Base-by-base conservation (phyloP, 1,140 invertebrate genomes). In the Ptiloglossa arizonensis region DNA sequence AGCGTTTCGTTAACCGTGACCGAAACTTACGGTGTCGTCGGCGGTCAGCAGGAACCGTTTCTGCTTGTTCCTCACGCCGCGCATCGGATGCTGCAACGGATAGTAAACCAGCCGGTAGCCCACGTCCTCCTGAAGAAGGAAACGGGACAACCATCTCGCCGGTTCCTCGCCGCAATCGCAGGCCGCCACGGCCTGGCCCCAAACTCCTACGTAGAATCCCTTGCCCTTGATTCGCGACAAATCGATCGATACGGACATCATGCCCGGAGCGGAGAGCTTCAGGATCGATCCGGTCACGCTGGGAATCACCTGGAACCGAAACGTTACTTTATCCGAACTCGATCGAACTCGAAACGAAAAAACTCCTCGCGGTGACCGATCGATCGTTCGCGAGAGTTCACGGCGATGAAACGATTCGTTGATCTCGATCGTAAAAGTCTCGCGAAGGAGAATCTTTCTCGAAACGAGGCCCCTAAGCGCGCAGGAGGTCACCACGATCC, bases 81-180 rank as follows among this genome's bases (percentile, higher is more conserved):
- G 81, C 5, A 81, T 73, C 41, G 93, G 89, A 66, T 88, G 87
- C 38, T 94, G 90, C 46, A 93, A 87, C 11, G 94, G 93, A 85
- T 95, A 95, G 83, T 94, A 95, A 1, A 94, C 94, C 27, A 95
- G 85, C 67, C 93, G 90, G 1, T 95, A 80, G 8, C 94, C 95
- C 5, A 80, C 82, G 38, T 94, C 93, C 70, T 94, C 91, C 64
- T 93, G 91, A 5, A 94, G 83, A 67, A 95, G 90, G 77, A 93
- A 94, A 57, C 93, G 89, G 0, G 95, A 95, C 67, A 95, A 87
- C 95, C 95, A 95, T 15, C 89, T 89, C 5, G 95, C 94, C 27
- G 92, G 92, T 75, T 94, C 94, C 60, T 94, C 93, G 22, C 95
- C 95, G 69, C 95, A 95, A 75, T 95, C 95, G 54, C 94, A 92